Evolutionary conservation across 2,797 vertebrate genomes (phyloP).

Genomic region (Falco columbarius): DNA sequence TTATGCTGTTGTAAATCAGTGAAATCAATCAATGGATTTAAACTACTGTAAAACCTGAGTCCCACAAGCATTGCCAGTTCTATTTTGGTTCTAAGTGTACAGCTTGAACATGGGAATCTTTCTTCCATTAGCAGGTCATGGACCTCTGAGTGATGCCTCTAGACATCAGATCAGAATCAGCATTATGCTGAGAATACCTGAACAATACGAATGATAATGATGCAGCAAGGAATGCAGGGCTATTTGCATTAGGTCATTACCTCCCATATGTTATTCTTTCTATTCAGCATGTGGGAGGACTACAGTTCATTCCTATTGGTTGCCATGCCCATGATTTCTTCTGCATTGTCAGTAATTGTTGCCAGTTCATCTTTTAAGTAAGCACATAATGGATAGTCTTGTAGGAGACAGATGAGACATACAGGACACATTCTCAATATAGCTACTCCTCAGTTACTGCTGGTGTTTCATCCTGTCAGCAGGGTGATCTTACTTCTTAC

Average conservation of each 20-base stretch:
- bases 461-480: slow-evolving; percentile 6
- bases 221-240: background rate
- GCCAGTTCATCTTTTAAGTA: slow-evolving; percentile 8
- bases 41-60: background rate
- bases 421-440: background rate
- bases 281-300: background rate
- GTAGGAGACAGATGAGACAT: background rate
- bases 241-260: background rate
- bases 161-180: background rate
- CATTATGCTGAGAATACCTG: background rate
- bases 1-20: background rate
- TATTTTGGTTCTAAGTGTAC: background rate
- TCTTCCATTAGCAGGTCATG: background rate
- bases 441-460: background rate
- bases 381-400: background rate
- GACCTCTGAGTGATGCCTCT: background rate
- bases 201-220: background rate
- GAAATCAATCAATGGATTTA: background rate
- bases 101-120: background rate
- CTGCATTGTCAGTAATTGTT: slow-evolving; percentile 30
- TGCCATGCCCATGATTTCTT: slow-evolving; percentile 9
- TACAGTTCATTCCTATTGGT: background rate
- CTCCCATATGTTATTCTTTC: background rate
- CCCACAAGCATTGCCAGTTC: background rate
- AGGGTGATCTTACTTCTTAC: background rate